Evolutionary conservation across 2,113 vertebrate species (phyloP).

Genomic region (Hirundichthys speculiger): DNA sequence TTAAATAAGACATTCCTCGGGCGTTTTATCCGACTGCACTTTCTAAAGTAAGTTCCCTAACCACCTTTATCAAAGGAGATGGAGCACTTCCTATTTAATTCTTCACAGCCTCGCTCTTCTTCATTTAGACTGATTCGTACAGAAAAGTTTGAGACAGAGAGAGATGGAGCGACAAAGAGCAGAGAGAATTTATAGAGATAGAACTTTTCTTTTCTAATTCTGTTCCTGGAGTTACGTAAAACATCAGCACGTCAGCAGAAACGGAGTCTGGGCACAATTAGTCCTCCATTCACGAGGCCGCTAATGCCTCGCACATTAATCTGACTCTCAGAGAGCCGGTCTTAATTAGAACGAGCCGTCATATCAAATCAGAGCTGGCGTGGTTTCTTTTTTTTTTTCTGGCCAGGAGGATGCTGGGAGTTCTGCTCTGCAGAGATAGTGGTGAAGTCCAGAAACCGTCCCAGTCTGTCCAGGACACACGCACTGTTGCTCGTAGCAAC

Average conservation of each 20-base stretch:
- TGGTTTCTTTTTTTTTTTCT: constrained; percentile 7
- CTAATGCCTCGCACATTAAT: constrained; percentile 36
- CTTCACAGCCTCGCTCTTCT: background rate
- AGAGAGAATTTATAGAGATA: constrained; percentile 41
- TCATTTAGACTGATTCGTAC: constrained; percentile 9
- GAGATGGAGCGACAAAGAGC: background rate
- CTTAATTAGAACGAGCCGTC: constrained; percentile 48
- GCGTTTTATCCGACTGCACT: too few relatives aligned
- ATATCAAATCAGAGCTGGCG: constrained; percentile 22
- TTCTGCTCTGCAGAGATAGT: constrained; percentile 75
- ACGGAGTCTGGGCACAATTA: constrained; percentile 46
- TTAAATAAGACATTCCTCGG: too few relatives aligned
- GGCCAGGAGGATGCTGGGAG: constrained; percentile 33
- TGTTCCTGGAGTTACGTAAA: constrained; percentile 63
- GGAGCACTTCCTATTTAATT: constrained; percentile 1
- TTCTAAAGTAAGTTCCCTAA: too few relatives aligned
- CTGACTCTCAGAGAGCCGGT: constrained; percentile 32
- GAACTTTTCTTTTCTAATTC: constrained; percentile 54
- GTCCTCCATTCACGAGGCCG: constrained; percentile 43
- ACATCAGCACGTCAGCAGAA: constrained; percentile 46
- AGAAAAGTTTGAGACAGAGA: constrained; percentile 18
- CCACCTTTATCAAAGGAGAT: too few relatives aligned
- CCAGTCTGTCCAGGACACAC: constrained; percentile 40
- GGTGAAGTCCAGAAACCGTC: constrained; percentile 60
- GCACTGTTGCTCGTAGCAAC: too few relatives aligned